A percentile compares a stretch with the other conserved stretches of the same genome.
Evolutionary conservation across 2,797 vertebrate species (phyloP).

Genomic region (Paguma larvata): DNA sequence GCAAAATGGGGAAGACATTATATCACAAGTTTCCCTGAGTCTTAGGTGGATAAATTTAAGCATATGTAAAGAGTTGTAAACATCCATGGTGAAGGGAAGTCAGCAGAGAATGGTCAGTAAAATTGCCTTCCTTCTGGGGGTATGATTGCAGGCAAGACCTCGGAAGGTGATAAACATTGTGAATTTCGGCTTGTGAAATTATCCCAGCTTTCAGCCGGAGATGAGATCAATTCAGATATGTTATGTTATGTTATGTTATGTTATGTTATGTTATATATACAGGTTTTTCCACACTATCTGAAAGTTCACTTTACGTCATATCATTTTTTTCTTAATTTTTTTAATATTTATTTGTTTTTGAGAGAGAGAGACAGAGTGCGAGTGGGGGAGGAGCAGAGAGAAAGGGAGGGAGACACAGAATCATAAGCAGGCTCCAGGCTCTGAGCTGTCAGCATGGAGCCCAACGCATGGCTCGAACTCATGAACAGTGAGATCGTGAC

Average conservation of each 20-base stretch:
- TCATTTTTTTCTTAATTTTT: background rate
- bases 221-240: background rate
- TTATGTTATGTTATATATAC: background rate
- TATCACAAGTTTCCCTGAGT: background rate
- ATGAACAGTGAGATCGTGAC: no score
- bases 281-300: background rate
- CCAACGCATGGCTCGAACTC: no score
- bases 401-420: no score
- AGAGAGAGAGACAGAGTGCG: no score
- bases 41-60: background rate
- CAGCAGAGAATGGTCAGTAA: background rate
- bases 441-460: no score
- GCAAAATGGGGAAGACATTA: background rate
- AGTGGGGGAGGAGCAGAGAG: no score
- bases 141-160: background rate
- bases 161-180: background rate
- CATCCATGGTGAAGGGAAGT: background rate
- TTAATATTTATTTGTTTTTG: no score
- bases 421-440: no score
- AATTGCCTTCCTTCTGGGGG: background rate
- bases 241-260: background rate
- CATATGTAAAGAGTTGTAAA: background rate
- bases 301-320: background rate
- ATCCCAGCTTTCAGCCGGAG: background rate
- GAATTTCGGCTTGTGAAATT: background rate